Conservation (phyloP, 2,113 vertebrate genomes). For the Naja naja region DNA sequence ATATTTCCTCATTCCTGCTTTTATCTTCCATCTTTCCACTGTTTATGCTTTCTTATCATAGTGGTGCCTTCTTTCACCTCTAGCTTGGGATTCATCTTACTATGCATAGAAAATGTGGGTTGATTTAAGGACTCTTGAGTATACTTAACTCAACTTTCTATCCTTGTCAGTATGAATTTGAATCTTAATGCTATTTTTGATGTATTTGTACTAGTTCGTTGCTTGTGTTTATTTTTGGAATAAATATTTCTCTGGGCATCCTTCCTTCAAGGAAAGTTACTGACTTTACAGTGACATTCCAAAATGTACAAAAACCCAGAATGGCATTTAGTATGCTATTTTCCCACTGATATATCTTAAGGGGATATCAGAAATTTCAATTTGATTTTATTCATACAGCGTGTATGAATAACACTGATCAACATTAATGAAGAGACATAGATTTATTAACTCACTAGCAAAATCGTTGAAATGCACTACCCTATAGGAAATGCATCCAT, state of each 20-base stretch:
- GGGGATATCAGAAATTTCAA: slow-evolving; percentile 19
- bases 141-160: slow-evolving; percentile 1
- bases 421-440: not conserved
- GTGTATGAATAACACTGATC: accelerated
- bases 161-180: slow-evolving; percentile 12
- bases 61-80: not conserved
- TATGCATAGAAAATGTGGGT: not conserved
- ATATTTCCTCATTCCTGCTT: not conserved
- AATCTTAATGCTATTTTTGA: not conserved
- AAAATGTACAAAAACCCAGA: not conserved
- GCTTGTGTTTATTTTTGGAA: not conserved
- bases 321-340: accelerated
- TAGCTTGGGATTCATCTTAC: not conserved
- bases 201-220: not conserved
- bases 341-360: not conserved
- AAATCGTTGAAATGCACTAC: not conserved
- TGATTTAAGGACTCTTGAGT: slow-evolving; percentile 18
- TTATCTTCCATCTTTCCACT: not conserved
- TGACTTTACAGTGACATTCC: not conserved
- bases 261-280: slow-evolving; percentile 42
- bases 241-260: slow-evolving; percentile 3
- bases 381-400: not conserved
- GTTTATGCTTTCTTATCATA: not conserved
- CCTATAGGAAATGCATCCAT: slow-evolving; percentile 3
- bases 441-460: accelerated